Conservation (phyloP, 1,140 invertebrate species). For the Riptortus pedestris region DNA sequence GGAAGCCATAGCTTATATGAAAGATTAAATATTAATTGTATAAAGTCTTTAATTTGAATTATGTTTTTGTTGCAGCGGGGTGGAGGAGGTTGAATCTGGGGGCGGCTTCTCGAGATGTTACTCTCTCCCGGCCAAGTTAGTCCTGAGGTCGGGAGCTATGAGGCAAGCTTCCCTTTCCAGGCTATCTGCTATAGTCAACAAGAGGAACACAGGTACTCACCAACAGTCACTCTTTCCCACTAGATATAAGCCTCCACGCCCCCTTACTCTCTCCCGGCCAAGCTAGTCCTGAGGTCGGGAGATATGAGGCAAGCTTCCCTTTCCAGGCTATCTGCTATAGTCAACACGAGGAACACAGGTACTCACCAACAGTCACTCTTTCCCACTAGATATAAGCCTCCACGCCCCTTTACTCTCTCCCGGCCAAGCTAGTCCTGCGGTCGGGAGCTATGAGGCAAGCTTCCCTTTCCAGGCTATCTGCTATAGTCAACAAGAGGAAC, state of each 20-base stretch:
- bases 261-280: constrained; percentile 32
- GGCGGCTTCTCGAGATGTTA: constrained; percentile 24
- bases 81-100: constrained; percentile 1
- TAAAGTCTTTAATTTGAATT: no score
- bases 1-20: no score
- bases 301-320: constrained; percentile 55
- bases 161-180: constrained; percentile 55
- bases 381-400: background rate
- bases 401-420: constrained; percentile 25
- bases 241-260: background rate
- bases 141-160: constrained; percentile 46
- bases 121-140: constrained; percentile 36
- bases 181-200: constrained; percentile 51
- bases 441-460: constrained; percentile 51
- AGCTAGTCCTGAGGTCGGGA: constrained; percentile 42
- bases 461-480: constrained; percentile 53
- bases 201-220: constrained; percentile 35
- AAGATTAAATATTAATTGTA: no score
- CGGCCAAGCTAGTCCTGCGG: constrained; percentile 40
- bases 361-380: constrained; percentile 1
- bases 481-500: constrained; percentile 47
- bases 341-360: constrained; percentile 41
- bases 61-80: background rate
- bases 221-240: background rate
- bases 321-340: constrained; percentile 52